These are phyloP conservation scores for Gibbula magus DNA, from an alignment of 2,888 invertebrate genomes.

Conservation along the genomic window DNA sequence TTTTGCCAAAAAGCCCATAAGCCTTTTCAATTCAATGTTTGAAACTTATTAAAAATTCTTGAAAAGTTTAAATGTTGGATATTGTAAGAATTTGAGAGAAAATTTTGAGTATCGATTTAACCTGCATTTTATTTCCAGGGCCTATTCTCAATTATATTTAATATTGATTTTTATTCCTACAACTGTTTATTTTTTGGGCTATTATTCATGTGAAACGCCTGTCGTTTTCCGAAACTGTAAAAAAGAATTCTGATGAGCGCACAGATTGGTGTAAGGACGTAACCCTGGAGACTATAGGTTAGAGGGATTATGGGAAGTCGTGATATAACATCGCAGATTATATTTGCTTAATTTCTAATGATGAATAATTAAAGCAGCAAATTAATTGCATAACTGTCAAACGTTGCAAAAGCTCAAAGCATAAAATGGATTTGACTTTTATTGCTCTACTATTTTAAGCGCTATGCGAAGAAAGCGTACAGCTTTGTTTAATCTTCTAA, in stretches of 20 bases:
- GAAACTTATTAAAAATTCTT: no score
- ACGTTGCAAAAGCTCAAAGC: background rate
- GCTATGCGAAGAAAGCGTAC: background rate
- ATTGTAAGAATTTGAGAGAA: background rate
- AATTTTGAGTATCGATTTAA: background rate
- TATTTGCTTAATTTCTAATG: background rate
- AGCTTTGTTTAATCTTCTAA: slow-evolving; percentile 20
- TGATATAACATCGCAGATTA: slow-evolving; percentile 16
- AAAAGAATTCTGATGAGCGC: background rate
- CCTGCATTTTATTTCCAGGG: background rate
- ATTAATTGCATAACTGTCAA: slow-evolving; percentile 28
- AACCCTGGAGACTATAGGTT: background rate
- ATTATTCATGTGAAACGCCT: slow-evolving; percentile 3
- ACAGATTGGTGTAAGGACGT: background rate
- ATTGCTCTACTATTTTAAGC: background rate
- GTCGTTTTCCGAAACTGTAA: background rate
- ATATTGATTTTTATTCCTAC: background rate
- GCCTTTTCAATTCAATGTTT: no score
- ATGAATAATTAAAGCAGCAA: slow-evolving; percentile 26
- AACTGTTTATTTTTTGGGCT: background rate
- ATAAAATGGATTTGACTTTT: slow-evolving; percentile 12
- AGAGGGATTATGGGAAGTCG: background rate
- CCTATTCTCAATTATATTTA: background rate
- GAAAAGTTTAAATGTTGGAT: background rate
- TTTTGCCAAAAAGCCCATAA: no score